These are phyloP conservation scores for Philopotamus ludificatus DNA, from an alignment of 1,140 invertebrate species.

Conservation along the genomic window DNA sequence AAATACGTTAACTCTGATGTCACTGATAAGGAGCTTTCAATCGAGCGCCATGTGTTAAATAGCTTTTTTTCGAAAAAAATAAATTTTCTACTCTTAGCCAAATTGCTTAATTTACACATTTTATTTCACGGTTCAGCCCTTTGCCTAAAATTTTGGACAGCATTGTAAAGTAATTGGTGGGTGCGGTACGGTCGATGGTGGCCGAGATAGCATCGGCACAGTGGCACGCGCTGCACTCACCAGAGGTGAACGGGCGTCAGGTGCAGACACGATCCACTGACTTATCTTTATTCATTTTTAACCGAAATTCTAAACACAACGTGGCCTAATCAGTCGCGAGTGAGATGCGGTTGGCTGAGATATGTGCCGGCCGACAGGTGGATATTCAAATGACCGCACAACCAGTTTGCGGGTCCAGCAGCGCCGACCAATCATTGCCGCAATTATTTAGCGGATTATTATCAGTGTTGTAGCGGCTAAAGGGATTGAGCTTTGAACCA, in stretches of 20 bases:
- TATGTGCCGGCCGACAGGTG: conserved; percentile 2
- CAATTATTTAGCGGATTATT: conserved; percentile 40
- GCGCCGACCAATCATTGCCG: conserved; percentile 28
- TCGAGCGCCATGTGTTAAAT: no score
- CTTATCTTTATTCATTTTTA: conserved; percentile 41
- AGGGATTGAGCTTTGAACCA: neutral
- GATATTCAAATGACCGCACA: neutral
- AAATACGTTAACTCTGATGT: no score
- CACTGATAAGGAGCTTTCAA: no score
- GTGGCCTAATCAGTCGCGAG: neutral
- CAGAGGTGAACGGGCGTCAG: conserved; percentile 31
- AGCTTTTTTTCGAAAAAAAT: no score
- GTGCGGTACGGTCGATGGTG: neutral
- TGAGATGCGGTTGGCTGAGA: neutral
- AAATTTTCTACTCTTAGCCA: no score
- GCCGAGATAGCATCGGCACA: neutral
- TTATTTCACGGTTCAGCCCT: no score
- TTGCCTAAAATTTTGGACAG: no score
- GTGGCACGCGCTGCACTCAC: conserved; percentile 3
- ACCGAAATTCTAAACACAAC: conserved; percentile 28
- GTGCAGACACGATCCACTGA: conserved; percentile 32
- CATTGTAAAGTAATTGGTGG: conserved; percentile 1
- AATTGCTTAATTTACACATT: no score
- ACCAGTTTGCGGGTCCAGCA: conserved; percentile 23
- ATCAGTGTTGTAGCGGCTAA: conserved; percentile 27